Conservation (phyloP, 1,140 invertebrate genomes). For the Polypedilum vanderplanki region DNA sequence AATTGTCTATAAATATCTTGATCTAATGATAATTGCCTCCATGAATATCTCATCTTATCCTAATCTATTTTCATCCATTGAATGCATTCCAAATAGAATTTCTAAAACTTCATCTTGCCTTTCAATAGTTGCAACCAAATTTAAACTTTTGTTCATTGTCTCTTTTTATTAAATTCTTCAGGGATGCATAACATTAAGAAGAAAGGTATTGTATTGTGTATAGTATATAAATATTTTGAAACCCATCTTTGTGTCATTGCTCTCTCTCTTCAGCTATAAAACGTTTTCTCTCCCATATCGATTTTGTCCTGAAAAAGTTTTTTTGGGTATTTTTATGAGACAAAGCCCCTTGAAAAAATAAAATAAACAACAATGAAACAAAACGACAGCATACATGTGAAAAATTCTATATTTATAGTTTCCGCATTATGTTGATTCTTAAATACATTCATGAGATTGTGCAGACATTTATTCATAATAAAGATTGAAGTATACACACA, state of each 20-base stretch:
- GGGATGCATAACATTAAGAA: background rate
- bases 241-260: background rate
- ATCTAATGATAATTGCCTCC: too few relatives aligned
- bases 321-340: background rate
- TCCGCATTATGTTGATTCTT: conserved; percentile 12
- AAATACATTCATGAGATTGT: conserved; percentile 5
- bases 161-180: too few relatives aligned
- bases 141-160: too few relatives aligned
- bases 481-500: background rate
- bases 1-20: too few relatives aligned
- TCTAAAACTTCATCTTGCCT: too few relatives aligned
- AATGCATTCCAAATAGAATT: too few relatives aligned
- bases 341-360: background rate
- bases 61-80: too few relatives aligned
- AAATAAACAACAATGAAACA: too few relatives aligned
- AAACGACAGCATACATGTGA: background rate
- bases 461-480: background rate
- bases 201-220: background rate
- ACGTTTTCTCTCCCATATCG: background rate
- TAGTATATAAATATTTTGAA: background rate
- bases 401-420: conserved; percentile 8
- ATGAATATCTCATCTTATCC: too few relatives aligned
- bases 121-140: too few relatives aligned
- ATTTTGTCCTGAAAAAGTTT: background rate
- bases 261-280: background rate